phyloP scores from a whole-genome alignment of 2,888 invertebrate species.

The Rapana venosa region DNA sequence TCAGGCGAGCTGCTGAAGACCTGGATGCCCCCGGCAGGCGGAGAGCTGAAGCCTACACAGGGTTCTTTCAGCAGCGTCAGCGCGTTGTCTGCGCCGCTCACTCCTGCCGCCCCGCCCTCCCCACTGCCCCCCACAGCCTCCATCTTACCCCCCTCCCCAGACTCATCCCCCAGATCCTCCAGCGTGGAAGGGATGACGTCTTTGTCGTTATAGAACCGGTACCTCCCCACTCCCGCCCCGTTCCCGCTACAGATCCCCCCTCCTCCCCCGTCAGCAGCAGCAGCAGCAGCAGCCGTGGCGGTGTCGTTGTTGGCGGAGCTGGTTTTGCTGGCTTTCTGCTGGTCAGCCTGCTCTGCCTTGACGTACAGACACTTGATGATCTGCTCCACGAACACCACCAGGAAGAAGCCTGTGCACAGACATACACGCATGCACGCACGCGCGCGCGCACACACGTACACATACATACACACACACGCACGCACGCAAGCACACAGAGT shows the following conservation, averaged over 20 bases:
- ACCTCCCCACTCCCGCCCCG: conserved; percentile 1
- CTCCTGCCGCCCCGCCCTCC: neutral
- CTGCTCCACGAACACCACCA: conserved; percentile 70
- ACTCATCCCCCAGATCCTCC: conserved; percentile 33
- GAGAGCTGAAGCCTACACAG: neutral
- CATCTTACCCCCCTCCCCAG: neutral
- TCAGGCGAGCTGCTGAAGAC: conserved; percentile 26
- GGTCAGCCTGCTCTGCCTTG: conserved; percentile 56
- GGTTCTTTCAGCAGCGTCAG: conserved; percentile 2
- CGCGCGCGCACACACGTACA: neutral
- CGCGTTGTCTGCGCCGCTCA: neutral
- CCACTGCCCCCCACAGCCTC: neutral
- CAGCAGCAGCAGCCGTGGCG: neutral
- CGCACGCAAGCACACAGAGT: neutral
- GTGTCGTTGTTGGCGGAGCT: neutral
- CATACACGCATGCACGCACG: neutral
- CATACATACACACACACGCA: neutral
- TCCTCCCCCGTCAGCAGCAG: neutral
- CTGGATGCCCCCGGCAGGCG: neutral
- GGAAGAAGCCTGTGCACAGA: conserved; percentile 62
- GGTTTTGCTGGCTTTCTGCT: conserved; percentile 9
- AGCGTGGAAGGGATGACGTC: conserved; percentile 41
- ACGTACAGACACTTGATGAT: conserved; percentile 67
- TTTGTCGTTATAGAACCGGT: conserved; percentile 38
- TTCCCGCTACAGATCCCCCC: neutral